Conservation (phyloP, 2,113 vertebrate species). For the Dicaeum eximium region DNA sequence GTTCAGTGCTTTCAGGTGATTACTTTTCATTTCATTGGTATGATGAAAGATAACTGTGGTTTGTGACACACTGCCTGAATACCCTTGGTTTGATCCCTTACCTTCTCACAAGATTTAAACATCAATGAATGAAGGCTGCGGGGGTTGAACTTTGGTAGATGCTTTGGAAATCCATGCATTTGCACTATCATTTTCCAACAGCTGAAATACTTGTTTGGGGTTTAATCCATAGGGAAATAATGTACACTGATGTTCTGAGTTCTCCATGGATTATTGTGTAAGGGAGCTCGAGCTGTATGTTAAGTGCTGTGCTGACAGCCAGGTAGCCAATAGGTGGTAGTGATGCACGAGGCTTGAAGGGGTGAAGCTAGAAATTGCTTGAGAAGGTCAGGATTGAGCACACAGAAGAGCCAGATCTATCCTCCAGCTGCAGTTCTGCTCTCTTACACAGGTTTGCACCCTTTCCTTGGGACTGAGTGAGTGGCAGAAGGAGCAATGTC, state of each 20-base stretch:
- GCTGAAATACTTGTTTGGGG: not conserved
- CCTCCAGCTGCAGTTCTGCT: not conserved
- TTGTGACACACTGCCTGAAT: slow-evolving; percentile 4
- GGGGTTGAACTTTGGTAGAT: not conserved
- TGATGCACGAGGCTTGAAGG: not conserved
- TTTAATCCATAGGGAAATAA: not conserved
- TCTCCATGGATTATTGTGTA: not conserved
- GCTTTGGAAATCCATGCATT: slow-evolving; percentile 7
- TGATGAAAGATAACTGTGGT: slow-evolving; percentile 21
- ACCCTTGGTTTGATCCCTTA: not conserved
- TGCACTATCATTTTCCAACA: slow-evolving; percentile 10
- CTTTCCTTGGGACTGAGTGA: not conserved
- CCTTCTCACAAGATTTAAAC: not conserved
- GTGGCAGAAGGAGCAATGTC: not conserved
- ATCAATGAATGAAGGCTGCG: not conserved
- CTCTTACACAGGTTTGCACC: not conserved
- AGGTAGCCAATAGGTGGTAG: not conserved
- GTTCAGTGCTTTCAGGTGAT: not conserved
- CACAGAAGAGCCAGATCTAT: not conserved
- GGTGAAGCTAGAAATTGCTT: not conserved
- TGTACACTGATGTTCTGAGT: not conserved
- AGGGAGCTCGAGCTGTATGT: not conserved
- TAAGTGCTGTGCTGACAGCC: not conserved
- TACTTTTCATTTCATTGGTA: slow-evolving; percentile 1
- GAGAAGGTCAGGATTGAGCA: not conserved